Base-by-base conservation (phyloP, 2,113 vertebrate genomes). In the Lampris incognitus region DNA sequence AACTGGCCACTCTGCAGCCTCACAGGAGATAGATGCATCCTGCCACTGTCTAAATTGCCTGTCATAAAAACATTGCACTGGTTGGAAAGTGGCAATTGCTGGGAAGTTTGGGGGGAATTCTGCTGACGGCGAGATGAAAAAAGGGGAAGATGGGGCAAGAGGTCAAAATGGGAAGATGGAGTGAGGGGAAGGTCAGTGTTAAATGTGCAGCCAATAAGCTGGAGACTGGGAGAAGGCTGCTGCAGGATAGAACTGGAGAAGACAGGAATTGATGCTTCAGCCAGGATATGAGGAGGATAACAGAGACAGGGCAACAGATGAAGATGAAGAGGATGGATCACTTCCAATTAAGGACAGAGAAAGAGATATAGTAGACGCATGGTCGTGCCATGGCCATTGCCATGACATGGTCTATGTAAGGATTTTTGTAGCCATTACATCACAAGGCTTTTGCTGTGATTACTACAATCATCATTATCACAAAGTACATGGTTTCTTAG, bases 31-130 rank as follows among this genome's bases (percentile, higher is more conserved):
- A 81, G 86, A 92, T 93, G 85, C 38, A n/a, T 79, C 83, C 88
- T 89, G 84, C 87, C 87, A 87, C 68, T 73, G 75, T 79, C 66
- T 92, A 91, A 93, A 92, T 92, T 92, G 87, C 81, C 82, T 91
- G 89, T 91, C 86, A 81, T 85, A 91, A 88, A 84, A 73, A 69
- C 82, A 83, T 85, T n/a, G 75, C 55, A 82, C 24, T 24, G 24
- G 24, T 24, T 54, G 64, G 68, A 78, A 87, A 61, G 69, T 42
- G 37, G 55, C 51, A 73, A 75, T 87, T 69, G 72, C 72, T 59
- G 60, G 66, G 75, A 85, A 82, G 87, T 88, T 84, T 51, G 74
- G 78, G 81, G 69, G 10, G 46, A 54, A 72, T 81, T 85, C 85
- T 83, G 84, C 66, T 82, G 80, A 88, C 69, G 65, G 81, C 84